Evolutionary conservation across 2,888 invertebrate genomes (phyloP), one percentile per base, ranked within the genome.

Genomic region (Plagodis dolabraria): DNA sequence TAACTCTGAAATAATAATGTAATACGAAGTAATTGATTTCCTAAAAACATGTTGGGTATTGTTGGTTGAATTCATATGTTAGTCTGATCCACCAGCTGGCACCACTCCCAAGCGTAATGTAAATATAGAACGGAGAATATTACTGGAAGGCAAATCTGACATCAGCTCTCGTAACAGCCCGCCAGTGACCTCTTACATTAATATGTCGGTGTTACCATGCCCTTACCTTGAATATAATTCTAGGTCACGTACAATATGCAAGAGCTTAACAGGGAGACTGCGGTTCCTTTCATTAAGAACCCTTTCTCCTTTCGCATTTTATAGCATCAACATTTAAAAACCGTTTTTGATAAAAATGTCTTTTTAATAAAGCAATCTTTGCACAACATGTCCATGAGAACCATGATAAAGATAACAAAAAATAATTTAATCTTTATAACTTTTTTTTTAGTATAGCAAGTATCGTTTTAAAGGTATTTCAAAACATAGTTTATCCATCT

Each of bases 71-170:
- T 76, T 77, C 68, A 73, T 72, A 74, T 71, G 63, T 65, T 64
- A 57, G 67, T 69, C 69, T 63, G 66, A 75, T 76, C 69, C 76
- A 82, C 80, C 80, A 79, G 77, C 87, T 89, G 89, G 89, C 89
- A 89, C 75, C 72, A 69, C 77, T 89, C 89, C 88, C 88, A 81
- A 79, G 74, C 76, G 72, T 72, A 78, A 77, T 76, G 78, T 85
- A 87, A 85, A 86, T 86, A 84, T 89, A 88, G 86, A 86, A 79
- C 80, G 63, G 72, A 76, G 72, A 82, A 80, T 84, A 82, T 85
- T 83, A 77, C 85, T 85, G 83, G 82, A 86, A 79, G 81, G 77
- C 76, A 78, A 62, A 72, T 81, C 77, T 80, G 79, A 80, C 79
- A 80, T 81, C 82, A 82, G 74, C 74, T 77, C 74, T 76, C 72